phyloP scores from a whole-genome alignment of 2,113 vertebrate species.

The Rhagologus leucostigma region DNA sequence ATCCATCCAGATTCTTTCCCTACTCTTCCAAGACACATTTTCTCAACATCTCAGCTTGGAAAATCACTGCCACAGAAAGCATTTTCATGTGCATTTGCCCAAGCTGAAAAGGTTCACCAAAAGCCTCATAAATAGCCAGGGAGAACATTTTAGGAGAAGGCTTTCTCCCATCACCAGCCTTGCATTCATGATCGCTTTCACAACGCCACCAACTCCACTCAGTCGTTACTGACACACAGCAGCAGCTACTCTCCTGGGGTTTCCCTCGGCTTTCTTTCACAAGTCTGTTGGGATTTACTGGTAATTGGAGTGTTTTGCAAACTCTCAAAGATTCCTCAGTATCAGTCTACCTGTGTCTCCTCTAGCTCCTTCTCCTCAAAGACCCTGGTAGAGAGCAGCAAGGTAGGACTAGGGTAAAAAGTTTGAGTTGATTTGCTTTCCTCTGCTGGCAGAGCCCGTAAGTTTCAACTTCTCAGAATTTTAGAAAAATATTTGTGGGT shows the following conservation, averaged over 20 bases:
- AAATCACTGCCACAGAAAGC: neutral
- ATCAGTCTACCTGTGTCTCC: conserved; percentile 13
- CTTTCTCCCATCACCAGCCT: neutral
- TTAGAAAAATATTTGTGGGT: neutral
- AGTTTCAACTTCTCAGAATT: conserved; percentile 5
- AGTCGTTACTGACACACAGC: conserved; percentile 13
- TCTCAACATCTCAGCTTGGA: neutral
- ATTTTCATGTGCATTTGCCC: neutral
- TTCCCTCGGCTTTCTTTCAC: conserved; percentile 38
- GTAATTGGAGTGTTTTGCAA: conserved; percentile 63
- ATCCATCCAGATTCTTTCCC: neutral
- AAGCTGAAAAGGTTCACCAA: neutral
- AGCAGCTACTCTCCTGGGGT: neutral
- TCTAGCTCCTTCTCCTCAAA: conserved; percentile 21
- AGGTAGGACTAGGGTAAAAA: neutral
- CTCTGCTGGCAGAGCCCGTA: neutral
- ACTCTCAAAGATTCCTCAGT: conserved; percentile 42
- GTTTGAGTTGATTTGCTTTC: neutral
- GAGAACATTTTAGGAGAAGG: neutral
- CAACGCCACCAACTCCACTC: conserved; percentile 1
- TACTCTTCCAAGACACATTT: neutral
- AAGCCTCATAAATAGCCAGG: neutral
- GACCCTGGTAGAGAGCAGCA: neutral
- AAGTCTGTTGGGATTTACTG: conserved; percentile 22
- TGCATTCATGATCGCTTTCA: neutral